These are phyloP conservation scores for Teinopalpus imperialis DNA, from an alignment of 2,888 invertebrate species.

Conservation along the genomic window DNA sequence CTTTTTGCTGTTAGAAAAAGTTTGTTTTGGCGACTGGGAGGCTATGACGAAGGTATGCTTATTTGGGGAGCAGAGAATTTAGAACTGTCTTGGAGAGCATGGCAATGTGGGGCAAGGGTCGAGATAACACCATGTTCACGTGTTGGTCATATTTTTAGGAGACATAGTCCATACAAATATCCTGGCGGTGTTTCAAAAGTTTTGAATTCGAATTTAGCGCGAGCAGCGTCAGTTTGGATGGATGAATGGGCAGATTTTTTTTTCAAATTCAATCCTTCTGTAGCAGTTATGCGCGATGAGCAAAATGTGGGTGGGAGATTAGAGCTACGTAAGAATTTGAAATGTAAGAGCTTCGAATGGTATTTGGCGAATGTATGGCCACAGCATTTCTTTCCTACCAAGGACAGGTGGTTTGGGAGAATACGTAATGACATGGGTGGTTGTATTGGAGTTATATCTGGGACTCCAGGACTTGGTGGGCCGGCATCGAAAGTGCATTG, in stretches of 20 bases:
- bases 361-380: conserved; percentile 98
- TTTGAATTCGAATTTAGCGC: conserved; percentile 94
- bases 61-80: conserved; percentile 99
- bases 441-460: conserved; percentile 56
- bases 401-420: conserved; percentile 94
- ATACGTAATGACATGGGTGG: conserved; percentile 81
- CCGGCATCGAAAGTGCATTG: conserved; percentile 86
- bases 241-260: conserved; percentile 97
- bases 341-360: conserved; percentile 95
- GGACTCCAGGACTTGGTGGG: conserved; percentile 86
- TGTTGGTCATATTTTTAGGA: conserved; percentile 96
- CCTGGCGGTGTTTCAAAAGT: conserved; percentile 94
- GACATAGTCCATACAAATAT: conserved; percentile 97
- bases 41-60: conserved; percentile 87
- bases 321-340: conserved; percentile 85
- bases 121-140: conserved; percentile 96
- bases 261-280: conserved; percentile 91
- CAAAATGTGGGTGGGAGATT: conserved; percentile 85
- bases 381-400: conserved; percentile 95
- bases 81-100: conserved; percentile 97
- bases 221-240: conserved; percentile 98
- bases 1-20: conserved; percentile 93
- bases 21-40: conserved; percentile 93
- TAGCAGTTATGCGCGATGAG: conserved; percentile 79
- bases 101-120: conserved; percentile 96